Conservation (phyloP, 2,797 vertebrate genomes). For the Hypotaenidia philippensis region DNA sequence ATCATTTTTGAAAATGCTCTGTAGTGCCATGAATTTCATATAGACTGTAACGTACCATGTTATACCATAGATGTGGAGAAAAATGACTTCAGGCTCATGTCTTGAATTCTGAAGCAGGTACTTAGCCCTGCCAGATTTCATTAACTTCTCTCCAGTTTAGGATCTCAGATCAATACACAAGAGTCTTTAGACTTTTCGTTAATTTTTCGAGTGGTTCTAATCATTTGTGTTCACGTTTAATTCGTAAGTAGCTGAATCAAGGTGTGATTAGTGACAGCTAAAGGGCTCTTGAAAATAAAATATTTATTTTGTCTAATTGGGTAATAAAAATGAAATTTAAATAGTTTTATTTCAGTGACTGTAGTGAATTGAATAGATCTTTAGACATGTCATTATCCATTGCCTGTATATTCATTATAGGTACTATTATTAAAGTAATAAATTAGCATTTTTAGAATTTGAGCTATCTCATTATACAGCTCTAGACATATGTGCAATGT, state of each 20-base stretch:
- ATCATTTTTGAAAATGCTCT: neutral
- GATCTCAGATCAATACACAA: neutral
- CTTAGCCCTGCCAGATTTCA: neutral
- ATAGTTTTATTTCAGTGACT: neutral
- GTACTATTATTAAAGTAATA: neutral
- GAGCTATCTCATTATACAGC: neutral
- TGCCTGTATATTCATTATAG: neutral
- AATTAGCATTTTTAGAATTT: neutral
- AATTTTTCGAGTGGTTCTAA: constrained; percentile 17
- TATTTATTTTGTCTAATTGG: neutral
- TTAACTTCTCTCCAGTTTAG: neutral
- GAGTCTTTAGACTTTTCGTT: neutral
- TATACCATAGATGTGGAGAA: neutral
- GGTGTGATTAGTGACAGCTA: neutral
- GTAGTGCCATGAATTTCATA: accelerated
- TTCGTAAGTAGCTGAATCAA: neutral
- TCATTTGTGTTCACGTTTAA: neutral
- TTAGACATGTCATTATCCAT: neutral
- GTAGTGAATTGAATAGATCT: neutral
- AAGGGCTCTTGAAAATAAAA: neutral
- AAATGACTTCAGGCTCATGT: neutral
- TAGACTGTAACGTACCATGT: neutral
- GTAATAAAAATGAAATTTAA: neutral
- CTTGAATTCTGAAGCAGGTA: neutral
- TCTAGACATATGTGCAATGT: neutral